These are phyloP conservation scores for Fopius arisanus DNA, from an alignment of 1,140 invertebrate species.

Conservation along the genomic window DNA sequence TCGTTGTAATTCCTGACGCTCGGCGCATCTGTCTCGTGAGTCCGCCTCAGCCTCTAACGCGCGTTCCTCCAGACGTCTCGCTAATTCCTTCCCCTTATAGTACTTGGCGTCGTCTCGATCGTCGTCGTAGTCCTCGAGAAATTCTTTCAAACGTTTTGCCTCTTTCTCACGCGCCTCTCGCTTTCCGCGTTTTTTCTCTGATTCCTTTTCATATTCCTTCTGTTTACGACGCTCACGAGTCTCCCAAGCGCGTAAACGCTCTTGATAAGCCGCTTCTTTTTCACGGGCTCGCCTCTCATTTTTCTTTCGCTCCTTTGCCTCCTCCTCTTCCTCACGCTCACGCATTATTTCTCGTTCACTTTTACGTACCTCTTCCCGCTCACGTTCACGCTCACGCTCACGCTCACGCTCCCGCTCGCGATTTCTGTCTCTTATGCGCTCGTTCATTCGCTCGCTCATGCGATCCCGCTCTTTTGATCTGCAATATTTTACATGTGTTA, in stretches of 20 bases:
- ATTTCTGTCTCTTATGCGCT: constrained; percentile 40
- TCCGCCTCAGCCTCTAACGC: constrained; percentile 93
- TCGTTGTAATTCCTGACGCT: constrained; percentile 92
- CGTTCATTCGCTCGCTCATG: too few species aligned
- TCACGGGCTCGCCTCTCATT: constrained; percentile 89
- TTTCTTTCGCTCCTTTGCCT: constrained; percentile 88
- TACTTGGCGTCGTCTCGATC: constrained; percentile 96
- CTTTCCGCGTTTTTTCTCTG: constrained; percentile 82
- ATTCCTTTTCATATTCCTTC: constrained; percentile 92
- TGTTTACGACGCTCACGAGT: constrained; percentile 89
- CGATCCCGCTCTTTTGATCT: constrained; percentile 44
- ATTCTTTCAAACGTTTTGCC: constrained; percentile 94
- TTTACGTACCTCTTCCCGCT: constrained; percentile 66
- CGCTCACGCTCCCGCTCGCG: constrained; percentile 50
- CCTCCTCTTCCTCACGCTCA: constrained; percentile 90
- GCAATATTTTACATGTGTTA: too few species aligned
- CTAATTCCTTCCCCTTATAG: constrained; percentile 93
- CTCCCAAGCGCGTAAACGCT: constrained; percentile 88
- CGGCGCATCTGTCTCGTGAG: constrained; percentile 75
- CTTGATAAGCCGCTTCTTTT: constrained; percentile 94
- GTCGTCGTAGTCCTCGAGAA: constrained; percentile 98
- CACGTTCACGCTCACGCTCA: too few species aligned
- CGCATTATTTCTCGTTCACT: constrained; percentile 71
- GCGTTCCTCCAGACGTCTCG: constrained; percentile 85
- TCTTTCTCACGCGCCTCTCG: constrained; percentile 88